Base-by-base conservation (phyloP, 2,888 invertebrate genomes). In the Athrips mouffetella region DNA sequence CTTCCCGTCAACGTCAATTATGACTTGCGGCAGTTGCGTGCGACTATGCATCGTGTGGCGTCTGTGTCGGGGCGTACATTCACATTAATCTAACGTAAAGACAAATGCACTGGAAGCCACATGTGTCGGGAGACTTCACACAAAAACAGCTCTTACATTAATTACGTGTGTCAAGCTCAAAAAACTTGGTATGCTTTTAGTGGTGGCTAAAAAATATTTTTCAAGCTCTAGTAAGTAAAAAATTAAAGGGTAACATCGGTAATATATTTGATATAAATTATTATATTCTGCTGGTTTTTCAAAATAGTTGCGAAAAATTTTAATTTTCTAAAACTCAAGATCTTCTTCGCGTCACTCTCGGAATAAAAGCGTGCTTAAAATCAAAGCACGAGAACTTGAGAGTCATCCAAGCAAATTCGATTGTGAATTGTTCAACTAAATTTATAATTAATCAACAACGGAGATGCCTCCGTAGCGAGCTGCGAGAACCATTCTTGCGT, bases 1-100 rank as follows among this genome's bases (percentile, higher is more conserved):
- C 54, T 52, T 60, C 62, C 63, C 62, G 60, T 66, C 63, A 62
- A 66, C 66, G n/a, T n/a, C 64, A 65, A 63, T 63, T 61, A 60
- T 60, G 56, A 58, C 48, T 57, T 48, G 23, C 15, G 40, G 8
- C 13, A 40, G 48, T 46, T 20, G 15, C 52, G 16, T 13, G 15
- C 37, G 20, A n/a, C n/a, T n/a, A n/a, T n/a, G n/a, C n/a, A n/a
- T n/a, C 20, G 13, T 3, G 31, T 6, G 13, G 15, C 3, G 13
- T 10, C 11, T 23, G 11, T 25, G 40, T 25, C 40, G 15, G 13
- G 15, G 40, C 23, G 40, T 3, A 40, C 37, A 11, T 6, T 1
- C 20, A 20, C 37, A 37, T 37, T 37, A 20, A 37, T 20, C 20
- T 37, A 20, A 37, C 37, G 21, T n/a, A n/a, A 18, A 29, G 29